Evolutionary conservation across 2,113 vertebrate genomes (phyloP), one percentile per base, ranked within the genome.

Genomic region (Sebastes schlegelii): DNA sequence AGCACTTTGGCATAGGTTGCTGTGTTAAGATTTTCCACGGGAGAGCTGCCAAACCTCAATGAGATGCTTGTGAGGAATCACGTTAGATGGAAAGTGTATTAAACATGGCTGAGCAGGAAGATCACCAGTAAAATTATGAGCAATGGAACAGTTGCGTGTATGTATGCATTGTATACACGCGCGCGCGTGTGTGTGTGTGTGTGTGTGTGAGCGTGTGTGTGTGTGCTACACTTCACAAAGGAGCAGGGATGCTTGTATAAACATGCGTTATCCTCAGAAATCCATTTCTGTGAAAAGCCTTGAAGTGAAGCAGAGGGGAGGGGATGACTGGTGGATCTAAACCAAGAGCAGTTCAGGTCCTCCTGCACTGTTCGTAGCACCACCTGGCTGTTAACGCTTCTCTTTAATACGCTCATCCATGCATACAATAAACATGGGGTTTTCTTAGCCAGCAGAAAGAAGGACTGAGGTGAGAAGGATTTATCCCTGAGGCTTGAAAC

Each of bases 21-120:
- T 64, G 77, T 68, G 77, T 93, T 93, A 83, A 93, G 88, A 91
- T 89, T 95, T 95, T 95, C 93, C 93, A 86, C 72, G 57, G 70
- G 62, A 70, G 48, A 1, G 74, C 83, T 91, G 92, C 93, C 92
- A 93, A 91, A 88, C 85, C 83, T 88, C 89, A 82, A 89, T 86
- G 87, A 91, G 88, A 87, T 85, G 74, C 80, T 90, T 82, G 68
- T 80, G 66, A 86, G 83, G 82, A 82, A 79, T 86, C 64, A 63
- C 58, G 58, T 91, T 77, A 64, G 84, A 91, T 87, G 90, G 90
- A 92, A 85, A 89, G 75, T 61, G 48, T 84, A 85, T 89, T 85
- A 87, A 91, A 88, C 68, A 74, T 48, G 63, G 52, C 45, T 9
- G 64, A 84, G 66, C 43, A 57, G 7, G 34, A 69, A 82, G 75